Conservation (phyloP, 2,797 vertebrate species). For the Syngnathus acus region DNA sequence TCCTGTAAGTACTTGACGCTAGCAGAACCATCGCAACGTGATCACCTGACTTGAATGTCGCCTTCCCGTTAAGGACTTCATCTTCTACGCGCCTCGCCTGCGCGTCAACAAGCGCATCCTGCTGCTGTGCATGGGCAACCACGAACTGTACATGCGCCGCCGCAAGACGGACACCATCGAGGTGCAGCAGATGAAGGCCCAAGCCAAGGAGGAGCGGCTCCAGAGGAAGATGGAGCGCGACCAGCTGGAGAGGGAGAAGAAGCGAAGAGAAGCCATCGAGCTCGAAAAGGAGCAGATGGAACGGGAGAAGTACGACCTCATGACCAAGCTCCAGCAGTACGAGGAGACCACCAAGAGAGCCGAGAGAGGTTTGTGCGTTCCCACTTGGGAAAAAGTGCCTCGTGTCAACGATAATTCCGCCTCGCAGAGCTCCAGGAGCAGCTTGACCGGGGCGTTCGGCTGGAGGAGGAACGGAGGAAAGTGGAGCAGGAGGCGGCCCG, state of each 20-base stretch:
- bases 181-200: slow-evolving; percentile 98
- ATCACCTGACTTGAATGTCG: neutral
- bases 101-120: slow-evolving; percentile 91
- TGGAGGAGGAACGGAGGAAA: slow-evolving; percentile 86
- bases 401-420: too few species aligned
- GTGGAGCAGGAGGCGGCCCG: slow-evolving; percentile 85
- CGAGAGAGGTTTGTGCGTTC: slow-evolving; percentile 74
- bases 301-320: slow-evolving; percentile 84
- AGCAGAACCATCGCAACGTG: neutral
- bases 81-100: slow-evolving; percentile 86
- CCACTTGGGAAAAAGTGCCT: too few species aligned
- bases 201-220: slow-evolving; percentile 87
- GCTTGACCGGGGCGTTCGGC: slow-evolving; percentile 78
- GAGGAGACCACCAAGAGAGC: slow-evolving; percentile 90
- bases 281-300: slow-evolving; percentile 88
- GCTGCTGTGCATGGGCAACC: slow-evolving; percentile 92
- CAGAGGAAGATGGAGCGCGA: slow-evolving; percentile 89
- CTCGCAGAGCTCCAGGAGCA: slow-evolving; percentile 85
- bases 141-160: slow-evolving; percentile 88
- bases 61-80: slow-evolving; percentile 74
- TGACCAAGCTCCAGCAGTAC: slow-evolving; percentile 79
- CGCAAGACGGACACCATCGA: slow-evolving; percentile 91
- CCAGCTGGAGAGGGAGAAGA: slow-evolving; percentile 86
- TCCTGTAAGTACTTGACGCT: slow-evolving; percentile 75
- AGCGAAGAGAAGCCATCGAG: slow-evolving; percentile 81